These are phyloP conservation scores for Syritta pipiens DNA, from an alignment of 2,888 invertebrate genomes.

Conservation along the genomic window DNA sequence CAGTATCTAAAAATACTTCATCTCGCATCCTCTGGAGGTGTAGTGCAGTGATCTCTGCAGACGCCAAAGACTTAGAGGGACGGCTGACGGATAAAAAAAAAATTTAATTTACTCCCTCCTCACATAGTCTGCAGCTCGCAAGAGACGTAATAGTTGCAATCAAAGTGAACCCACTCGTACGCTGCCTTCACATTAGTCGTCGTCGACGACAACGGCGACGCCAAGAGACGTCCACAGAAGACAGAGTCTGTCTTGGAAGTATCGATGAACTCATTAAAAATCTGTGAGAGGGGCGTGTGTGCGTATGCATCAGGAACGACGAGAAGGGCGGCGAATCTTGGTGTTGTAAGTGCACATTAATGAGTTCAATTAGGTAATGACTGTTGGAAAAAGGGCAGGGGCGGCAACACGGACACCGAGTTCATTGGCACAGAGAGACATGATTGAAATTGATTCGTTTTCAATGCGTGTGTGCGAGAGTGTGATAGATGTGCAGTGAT, in stretches of 20 bases:
- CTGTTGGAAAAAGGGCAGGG: constrained; percentile 33
- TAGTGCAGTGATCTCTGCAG: constrained; percentile 59
- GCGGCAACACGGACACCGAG: constrained; percentile 35
- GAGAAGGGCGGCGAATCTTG: not conserved
- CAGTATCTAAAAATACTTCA: constrained; percentile 64
- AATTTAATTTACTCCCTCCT: constrained; percentile 44
- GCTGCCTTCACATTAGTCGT: not conserved
- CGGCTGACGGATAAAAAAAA: constrained; percentile 7
- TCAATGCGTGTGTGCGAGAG: constrained; percentile 6
- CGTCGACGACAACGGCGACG: too few relatives aligned
- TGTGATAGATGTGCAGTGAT: constrained; percentile 26
- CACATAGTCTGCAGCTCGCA: constrained; percentile 36
- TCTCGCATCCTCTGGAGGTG: constrained; percentile 50
- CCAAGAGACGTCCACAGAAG: too few relatives aligned
- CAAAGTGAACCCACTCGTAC: constrained; percentile 44
- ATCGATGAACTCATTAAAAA: constrained; percentile 67
- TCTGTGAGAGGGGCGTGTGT: constrained; percentile 35
- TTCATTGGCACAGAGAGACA: constrained; percentile 53
- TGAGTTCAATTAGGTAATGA: constrained; percentile 67
- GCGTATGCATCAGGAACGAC: constrained; percentile 14
- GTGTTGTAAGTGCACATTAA: constrained; percentile 53
- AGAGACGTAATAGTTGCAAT: constrained; percentile 36
- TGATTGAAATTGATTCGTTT: constrained; percentile 55
- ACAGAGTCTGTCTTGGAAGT: constrained; percentile 55
- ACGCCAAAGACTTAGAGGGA: constrained; percentile 27